Percentiles rank a stretch among this genome's conserved stretches.
phyloP scores from a whole-genome alignment of 1,140 invertebrate species.

The Ceratoteleas bidentatus region DNA sequence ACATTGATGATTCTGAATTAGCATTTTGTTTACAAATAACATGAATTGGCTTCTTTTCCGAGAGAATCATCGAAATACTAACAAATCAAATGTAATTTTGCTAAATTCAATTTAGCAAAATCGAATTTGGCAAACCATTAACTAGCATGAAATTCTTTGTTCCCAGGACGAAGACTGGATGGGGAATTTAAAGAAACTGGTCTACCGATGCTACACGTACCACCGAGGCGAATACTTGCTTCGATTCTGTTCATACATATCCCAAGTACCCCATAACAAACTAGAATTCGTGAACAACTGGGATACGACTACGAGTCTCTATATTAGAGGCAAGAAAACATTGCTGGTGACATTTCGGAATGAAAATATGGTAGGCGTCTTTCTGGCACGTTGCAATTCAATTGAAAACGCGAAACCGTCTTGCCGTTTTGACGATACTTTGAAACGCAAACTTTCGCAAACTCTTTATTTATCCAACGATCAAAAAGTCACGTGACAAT shows the following conservation, averaged over 20 bases:
- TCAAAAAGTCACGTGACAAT: neutral
- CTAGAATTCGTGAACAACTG: slow-evolving; percentile 87
- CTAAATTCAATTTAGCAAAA: no score
- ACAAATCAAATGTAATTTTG: slow-evolving; percentile 14
- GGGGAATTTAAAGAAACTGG: no score
- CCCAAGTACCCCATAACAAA: slow-evolving; percentile 84
- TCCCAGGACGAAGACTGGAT: no score
- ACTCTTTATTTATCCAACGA: neutral
- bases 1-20: no score
- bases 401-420: neutral
- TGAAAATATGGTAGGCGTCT: slow-evolving; percentile 84
- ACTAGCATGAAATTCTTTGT: no score
- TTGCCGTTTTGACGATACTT: no score
- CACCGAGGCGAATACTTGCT: slow-evolving; percentile 87
- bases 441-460: neutral
- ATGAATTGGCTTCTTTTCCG: no score
- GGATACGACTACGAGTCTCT: slow-evolving; percentile 88
- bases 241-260: slow-evolving; percentile 86
- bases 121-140: no score
- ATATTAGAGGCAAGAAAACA: slow-evolving; percentile 84
- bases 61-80: no score
- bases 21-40: no score
- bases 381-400: neutral
- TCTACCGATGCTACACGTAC: slow-evolving; percentile 87
- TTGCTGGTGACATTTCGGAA: slow-evolving; percentile 88